Evolutionary conservation across 2,113 vertebrate genomes (phyloP), one percentile per base, ranked within the genome.

Genomic region (Dasyurus viverrinus): DNA sequence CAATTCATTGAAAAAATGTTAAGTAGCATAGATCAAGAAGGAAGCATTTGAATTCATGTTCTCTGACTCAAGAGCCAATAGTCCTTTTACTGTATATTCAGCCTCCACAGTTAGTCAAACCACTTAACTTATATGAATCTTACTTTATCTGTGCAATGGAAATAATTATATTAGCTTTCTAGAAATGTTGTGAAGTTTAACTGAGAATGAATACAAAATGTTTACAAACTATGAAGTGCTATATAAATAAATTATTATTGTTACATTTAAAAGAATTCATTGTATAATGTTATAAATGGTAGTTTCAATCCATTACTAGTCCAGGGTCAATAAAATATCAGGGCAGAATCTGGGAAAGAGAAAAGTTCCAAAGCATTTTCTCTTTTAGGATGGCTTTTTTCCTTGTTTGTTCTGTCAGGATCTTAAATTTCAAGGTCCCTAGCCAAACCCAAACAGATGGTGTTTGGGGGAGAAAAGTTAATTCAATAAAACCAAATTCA

Each of bases 381-480:
- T 97, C 95, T 97, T 91, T 96, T 57, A 97, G 93, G 0, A 27
- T 96, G 94, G 93, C 57, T 47, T 50, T 26, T 25, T 54, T 26
- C 23, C 25, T 0, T 2, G 0, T 91, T 96, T 53, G 96, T 97
- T 76, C 97, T 93, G 47, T 97, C 95, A 94, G 0, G 11, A 76
- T 84, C 55, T 94, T 96, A 90, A 50, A 90, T 90, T 50, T 90
- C 46, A 50, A 90, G 89, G 89, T 47, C 89, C 89, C 2, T 2
- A 90, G 96, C 93, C 95, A 98, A 95, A 42, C 9, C 53, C 47
- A 95, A 97, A 97, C 96, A 98, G 95, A 97, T 98, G 98, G 97
- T 97, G 95, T 95, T 97, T 96, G 93, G 96, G 93, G 96, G 96
- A 97, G 94, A 97, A 96, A 97, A 96, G 97, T 92, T 97, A 97